Conservation (phyloP, 2,797 vertebrate genomes). For the Oryzias dopingdopingensis region DNA sequence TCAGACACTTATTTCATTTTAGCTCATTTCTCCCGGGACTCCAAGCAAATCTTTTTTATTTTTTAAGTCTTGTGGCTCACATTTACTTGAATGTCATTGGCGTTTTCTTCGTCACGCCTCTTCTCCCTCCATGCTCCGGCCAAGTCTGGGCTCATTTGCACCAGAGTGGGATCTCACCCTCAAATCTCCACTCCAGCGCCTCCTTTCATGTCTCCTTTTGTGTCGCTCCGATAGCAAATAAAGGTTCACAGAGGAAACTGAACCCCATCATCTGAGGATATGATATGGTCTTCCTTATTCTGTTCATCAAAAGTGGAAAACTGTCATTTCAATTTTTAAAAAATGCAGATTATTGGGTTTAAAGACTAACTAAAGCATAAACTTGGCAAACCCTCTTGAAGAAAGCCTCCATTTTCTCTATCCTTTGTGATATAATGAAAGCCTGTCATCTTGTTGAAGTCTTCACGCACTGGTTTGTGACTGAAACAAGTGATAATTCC, state of each 20-base stretch:
- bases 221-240: slow-evolving; percentile 41
- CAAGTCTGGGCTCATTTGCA: slow-evolving; percentile 45
- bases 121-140: slow-evolving; percentile 7
- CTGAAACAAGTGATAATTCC: slow-evolving; percentile 24
- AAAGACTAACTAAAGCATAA: too few species aligned
- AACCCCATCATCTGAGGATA: slow-evolving; percentile 13
- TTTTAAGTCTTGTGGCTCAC: slow-evolving; percentile 30
- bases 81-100: slow-evolving; percentile 58
- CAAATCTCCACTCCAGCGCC: slow-evolving; percentile 37
- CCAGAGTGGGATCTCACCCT: slow-evolving; percentile 37
- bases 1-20: slow-evolving; percentile 75
- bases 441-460: slow-evolving; percentile 14
- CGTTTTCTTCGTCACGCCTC: not conserved
- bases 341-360: too few species aligned
- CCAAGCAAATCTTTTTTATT: slow-evolving; percentile 24
- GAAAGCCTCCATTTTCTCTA: slow-evolving; percentile 24
- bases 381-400: too few species aligned
- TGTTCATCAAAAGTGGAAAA: too few species aligned
- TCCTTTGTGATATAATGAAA: slow-evolving; percentile 16
- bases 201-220: slow-evolving; percentile 48
- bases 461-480: slow-evolving; percentile 28
- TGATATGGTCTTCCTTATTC: too few species aligned
- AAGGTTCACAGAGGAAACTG: slow-evolving; percentile 38
- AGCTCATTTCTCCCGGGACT: slow-evolving; percentile 61
- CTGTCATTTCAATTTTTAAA: too few species aligned